These are phyloP conservation scores for Ommatoiulus sabulosus DNA, from an alignment of 2,888 invertebrate genomes.

Conservation along the genomic window DNA sequence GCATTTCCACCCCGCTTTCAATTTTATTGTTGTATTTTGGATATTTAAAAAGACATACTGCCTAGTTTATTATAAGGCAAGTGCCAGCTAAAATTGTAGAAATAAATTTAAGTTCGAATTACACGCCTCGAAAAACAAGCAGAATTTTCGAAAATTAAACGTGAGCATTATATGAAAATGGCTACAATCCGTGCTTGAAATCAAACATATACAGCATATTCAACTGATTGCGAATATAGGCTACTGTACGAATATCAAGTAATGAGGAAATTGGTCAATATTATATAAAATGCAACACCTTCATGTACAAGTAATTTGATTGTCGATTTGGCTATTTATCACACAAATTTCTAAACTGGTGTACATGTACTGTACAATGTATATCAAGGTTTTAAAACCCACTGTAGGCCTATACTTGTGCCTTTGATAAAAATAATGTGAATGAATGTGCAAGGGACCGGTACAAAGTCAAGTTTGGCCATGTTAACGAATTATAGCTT, in stretches of 20 bases:
- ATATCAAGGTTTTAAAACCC: too few relatives aligned
- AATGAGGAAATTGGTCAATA: too few relatives aligned
- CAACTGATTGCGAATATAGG: too few relatives aligned
- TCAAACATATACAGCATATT: not conserved
- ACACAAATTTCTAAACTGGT: too few relatives aligned
- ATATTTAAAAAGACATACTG: not conserved
- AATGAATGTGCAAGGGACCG: too few relatives aligned
- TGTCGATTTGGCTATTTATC: too few relatives aligned
- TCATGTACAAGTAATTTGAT: too few relatives aligned
- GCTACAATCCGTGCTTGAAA: not conserved
- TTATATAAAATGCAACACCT: too few relatives aligned
- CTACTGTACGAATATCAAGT: too few relatives aligned
- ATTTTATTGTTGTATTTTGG: not conserved
- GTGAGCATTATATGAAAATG: not conserved
- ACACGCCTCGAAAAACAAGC: not conserved
- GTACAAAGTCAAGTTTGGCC: not conserved
- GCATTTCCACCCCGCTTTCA: not conserved
- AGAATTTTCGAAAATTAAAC: not conserved
- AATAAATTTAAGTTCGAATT: not conserved
- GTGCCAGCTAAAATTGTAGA: not conserved
- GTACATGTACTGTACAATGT: too few relatives aligned
- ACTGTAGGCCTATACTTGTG: too few relatives aligned
- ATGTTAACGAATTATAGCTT: not conserved
- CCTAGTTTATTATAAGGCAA: not conserved
- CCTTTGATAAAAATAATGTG: too few relatives aligned